phyloP scores from a whole-genome alignment of 1,140 invertebrate species.

The Zaprionus ghesquierei region DNA sequence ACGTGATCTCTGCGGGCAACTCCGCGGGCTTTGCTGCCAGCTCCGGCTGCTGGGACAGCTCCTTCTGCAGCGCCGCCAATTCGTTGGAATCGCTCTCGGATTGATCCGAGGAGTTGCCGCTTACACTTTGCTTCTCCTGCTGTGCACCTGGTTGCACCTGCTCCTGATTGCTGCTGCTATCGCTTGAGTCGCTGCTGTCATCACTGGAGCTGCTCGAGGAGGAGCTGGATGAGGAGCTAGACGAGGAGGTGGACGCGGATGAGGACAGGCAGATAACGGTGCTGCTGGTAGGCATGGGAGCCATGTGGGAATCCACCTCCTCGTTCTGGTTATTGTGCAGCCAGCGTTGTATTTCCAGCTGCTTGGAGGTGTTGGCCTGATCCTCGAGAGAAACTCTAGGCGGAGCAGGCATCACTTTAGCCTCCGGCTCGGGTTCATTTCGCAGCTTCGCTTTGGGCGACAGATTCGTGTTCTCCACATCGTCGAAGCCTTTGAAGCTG shows the following conservation, averaged over 20 bases:
- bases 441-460: slow-evolving; percentile 50
- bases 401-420: no score
- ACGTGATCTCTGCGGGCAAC: neutral
- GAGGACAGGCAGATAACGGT: slow-evolving; percentile 27
- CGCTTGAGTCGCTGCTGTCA: slow-evolving; percentile 9
- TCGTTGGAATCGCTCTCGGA: slow-evolving; percentile 68
- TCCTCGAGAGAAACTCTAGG: neutral
- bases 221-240: slow-evolving; percentile 40
- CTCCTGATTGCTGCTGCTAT: slow-evolving; percentile 28
- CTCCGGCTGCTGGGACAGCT: slow-evolving; percentile 55
- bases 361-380: slow-evolving; percentile 31
- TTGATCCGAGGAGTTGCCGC: slow-evolving; percentile 31
- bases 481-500: slow-evolving; percentile 65
- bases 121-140: neutral
- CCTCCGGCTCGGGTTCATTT: neutral
- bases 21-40: neutral
- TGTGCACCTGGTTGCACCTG: slow-evolving; percentile 27
- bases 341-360: slow-evolving; percentile 59
- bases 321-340: slow-evolving; percentile 28
- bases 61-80: slow-evolving; percentile 66
- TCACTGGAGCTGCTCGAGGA: slow-evolving; percentile 42
- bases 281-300: neutral
- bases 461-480: slow-evolving; percentile 58
- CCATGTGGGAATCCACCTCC: neutral
- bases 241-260: slow-evolving; percentile 29